phyloP scores from a whole-genome alignment of 2,888 invertebrate genomes.

The Bhutanitis thaidina region DNA sequence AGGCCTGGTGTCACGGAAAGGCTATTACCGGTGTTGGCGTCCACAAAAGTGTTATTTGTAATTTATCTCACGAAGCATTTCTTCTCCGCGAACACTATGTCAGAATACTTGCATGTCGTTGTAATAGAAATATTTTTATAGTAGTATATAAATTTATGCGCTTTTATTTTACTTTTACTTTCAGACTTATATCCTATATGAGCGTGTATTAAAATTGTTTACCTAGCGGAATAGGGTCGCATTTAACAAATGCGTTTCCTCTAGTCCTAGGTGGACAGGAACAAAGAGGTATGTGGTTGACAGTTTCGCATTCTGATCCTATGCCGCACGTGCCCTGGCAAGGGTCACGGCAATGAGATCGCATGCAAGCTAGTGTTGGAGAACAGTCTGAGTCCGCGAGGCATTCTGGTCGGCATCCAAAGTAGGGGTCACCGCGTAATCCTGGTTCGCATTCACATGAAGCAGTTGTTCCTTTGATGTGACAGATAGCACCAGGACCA shows the following conservation, averaged over 20 bases:
- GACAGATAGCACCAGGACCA: conserved; percentile 89
- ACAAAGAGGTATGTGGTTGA: conserved; percentile 85
- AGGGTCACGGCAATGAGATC: conserved; percentile 91
- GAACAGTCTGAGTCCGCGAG: conserved; percentile 93
- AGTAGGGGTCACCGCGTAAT: conserved; percentile 87
- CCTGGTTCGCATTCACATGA: conserved; percentile 86
- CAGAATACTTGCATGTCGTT: no score
- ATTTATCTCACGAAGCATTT: no score
- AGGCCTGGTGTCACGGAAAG: no score
- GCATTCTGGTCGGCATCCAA: conserved; percentile 90
- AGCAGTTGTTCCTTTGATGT: conserved; percentile 83
- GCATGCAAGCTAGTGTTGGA: conserved; percentile 88
- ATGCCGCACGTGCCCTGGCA: conserved; percentile 90
- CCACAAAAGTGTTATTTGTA: no score
- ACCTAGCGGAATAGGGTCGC: conserved; percentile 65
- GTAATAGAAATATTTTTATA: no score
- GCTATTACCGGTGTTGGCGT: no score
- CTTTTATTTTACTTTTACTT: no score
- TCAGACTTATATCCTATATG: no score
- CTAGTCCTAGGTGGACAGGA: conserved; percentile 86
- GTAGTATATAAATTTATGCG: no score
- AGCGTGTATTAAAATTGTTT: conserved; percentile 18
- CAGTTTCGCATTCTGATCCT: conserved; percentile 88
- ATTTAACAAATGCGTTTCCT: conserved; percentile 84
- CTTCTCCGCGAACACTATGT: no score